A percentile compares a stretch with the other conserved stretches of the same genome.
Evolutionary conservation across 2,113 vertebrate species (phyloP).

Genomic region (Microcebus griseorufus): DNA sequence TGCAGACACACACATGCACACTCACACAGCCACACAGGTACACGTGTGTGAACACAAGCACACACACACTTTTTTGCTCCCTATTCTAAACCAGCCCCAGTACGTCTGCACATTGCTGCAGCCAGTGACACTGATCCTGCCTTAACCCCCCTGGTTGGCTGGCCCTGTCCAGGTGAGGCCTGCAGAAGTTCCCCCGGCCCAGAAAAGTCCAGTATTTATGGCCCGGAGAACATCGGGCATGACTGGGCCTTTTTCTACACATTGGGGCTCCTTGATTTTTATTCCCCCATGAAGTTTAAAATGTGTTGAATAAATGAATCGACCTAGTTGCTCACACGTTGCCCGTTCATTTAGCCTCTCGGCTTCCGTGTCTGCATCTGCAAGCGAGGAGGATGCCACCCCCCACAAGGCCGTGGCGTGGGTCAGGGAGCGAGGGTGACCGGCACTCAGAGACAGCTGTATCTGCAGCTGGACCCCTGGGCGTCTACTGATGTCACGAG

Average conservation of each 20-base stretch:
- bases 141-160: fast-evolving
- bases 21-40: background rate
- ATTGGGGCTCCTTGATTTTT: background rate
- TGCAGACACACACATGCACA: fast-evolving
- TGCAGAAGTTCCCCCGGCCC: fast-evolving
- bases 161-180: fast-evolving
- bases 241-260: background rate
- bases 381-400: background rate
- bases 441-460: fast-evolving
- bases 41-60: too few relatives aligned
- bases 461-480: background rate
- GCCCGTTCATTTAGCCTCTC: background rate
- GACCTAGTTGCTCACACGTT: background rate
- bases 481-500: fast-evolving
- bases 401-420: fast-evolving
- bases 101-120: background rate
- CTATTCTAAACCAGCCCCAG: background rate
- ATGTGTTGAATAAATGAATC: background rate
- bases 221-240: background rate
- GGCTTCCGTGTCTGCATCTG: background rate
- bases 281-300: background rate
- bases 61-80: background rate
- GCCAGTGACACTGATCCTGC: fast-evolving
- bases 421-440: background rate
- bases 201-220: background rate